Evolutionary conservation across 2,888 invertebrate genomes (phyloP).

Genomic region (Scrobipalpa costella): DNA sequence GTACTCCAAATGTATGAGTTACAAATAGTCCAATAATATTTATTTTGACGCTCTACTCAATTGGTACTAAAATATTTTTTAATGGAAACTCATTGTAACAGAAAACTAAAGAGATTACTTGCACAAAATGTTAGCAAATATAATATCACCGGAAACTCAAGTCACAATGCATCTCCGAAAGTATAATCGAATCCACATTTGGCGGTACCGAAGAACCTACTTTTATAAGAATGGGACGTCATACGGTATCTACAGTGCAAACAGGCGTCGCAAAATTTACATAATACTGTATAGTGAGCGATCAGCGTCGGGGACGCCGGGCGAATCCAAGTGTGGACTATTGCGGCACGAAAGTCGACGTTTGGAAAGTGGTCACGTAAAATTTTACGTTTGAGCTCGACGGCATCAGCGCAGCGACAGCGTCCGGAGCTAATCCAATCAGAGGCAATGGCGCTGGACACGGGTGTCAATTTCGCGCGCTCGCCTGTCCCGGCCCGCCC

Average conservation of each 20-base stretch:
- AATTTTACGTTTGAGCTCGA: constrained; percentile 76
- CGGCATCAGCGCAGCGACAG: constrained; percentile 65
- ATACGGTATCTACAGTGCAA: constrained; percentile 48
- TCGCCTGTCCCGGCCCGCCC: constrained; percentile 31
- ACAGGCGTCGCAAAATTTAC: constrained; percentile 59
- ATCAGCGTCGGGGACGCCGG: constrained; percentile 53
- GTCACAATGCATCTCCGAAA: not conserved
- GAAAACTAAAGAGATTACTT: too few species aligned
- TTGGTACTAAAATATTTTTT: too few species aligned
- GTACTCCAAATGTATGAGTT: constrained; percentile 16
- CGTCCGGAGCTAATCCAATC: constrained; percentile 77
- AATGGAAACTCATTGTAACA: too few species aligned
- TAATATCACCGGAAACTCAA: not conserved
- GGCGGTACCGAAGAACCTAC: constrained; percentile 1
- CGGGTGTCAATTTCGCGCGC: constrained; percentile 70
- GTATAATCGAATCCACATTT: constrained; percentile 16
- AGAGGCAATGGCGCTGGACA: constrained; percentile 70
- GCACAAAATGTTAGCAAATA: too few species aligned
- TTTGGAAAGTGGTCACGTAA: constrained; percentile 79
- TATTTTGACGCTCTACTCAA: too few species aligned
- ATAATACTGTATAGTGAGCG: constrained; percentile 63
- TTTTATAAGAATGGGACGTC: constrained; percentile 43
- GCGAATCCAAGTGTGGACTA: constrained; percentile 58
- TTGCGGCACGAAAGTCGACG: constrained; percentile 67
- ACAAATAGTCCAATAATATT: not conserved